Evolutionary conservation across 2,113 vertebrate species (phyloP).

Genomic region (Ptychochromis oligacanthus): DNA sequence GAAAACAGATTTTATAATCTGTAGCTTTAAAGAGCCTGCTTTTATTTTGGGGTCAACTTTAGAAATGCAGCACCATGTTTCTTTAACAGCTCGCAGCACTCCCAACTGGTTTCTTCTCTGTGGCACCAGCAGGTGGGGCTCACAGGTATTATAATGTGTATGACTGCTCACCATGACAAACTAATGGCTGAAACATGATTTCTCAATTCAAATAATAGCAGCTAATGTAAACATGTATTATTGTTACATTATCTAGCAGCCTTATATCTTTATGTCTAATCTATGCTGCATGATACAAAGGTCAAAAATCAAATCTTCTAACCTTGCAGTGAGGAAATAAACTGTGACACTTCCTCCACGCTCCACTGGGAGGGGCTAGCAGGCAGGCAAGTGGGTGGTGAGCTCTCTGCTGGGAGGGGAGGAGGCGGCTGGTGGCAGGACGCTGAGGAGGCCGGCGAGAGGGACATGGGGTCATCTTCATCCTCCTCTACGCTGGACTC

Average conservation of each 20-base stretch:
- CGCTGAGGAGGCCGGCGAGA: slow-evolving; percentile 89
- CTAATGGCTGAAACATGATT: no score
- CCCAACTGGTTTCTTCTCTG: no score
- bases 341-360: slow-evolving; percentile 94
- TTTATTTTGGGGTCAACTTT: no score
- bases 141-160: no score
- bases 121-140: no score
- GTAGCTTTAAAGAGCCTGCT: no score
- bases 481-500: slow-evolving; percentile 92
- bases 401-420: slow-evolving; percentile 58
- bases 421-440: slow-evolving; percentile 82
- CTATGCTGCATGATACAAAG: fast-evolving
- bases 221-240: not conserved
- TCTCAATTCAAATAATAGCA: no score
- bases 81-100: no score
- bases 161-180: no score
- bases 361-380: slow-evolving; percentile 91
- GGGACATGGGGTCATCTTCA: slow-evolving; percentile 84
- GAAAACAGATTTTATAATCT: no score
- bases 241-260: not conserved
- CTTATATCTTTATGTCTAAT: not conserved
- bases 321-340: slow-evolving; percentile 96
- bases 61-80: no score
- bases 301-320: not conserved
- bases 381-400: slow-evolving; percentile 83